A percentile compares a stretch with the other conserved stretches of the same genome.
These are phyloP conservation scores for Megamerina dolium DNA, from an alignment of 2,888 invertebrate genomes.

Conservation along the genomic window DNA sequence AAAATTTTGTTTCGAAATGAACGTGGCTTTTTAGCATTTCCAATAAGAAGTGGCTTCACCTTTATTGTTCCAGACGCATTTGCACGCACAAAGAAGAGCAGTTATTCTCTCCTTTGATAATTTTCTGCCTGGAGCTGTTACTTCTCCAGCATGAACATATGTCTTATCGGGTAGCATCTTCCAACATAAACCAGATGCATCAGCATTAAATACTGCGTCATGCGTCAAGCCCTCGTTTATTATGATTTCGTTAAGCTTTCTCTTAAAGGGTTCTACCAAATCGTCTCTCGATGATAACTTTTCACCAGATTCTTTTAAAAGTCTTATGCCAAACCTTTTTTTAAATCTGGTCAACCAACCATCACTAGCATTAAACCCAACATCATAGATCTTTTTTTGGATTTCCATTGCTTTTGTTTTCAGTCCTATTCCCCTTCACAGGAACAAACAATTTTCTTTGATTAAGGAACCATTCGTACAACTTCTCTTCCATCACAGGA, in stretches of 20 bases:
- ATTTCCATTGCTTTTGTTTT: neutral
- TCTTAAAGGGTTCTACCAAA: too few relatives aligned
- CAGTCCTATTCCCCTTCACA: neutral
- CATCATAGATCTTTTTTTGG: too few relatives aligned
- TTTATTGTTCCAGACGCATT: conserved; percentile 10
- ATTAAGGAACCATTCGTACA: neutral
- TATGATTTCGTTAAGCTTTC: conserved; percentile 4
- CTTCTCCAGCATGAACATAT: neutral
- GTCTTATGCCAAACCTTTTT: conserved; percentile 8
- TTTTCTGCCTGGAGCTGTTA: conserved; percentile 1
- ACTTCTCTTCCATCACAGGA: neutral
- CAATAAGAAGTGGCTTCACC: conserved; percentile 9
- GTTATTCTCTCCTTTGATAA: conserved; percentile 1
- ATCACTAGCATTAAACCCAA: neutral
- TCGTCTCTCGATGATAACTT: conserved; percentile 10
- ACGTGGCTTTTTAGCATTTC: conserved; percentile 11
- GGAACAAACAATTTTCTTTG: neutral
- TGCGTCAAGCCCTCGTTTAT: conserved; percentile 7
- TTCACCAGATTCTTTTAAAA: conserved; percentile 7
- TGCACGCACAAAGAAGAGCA: conserved; percentile 1
- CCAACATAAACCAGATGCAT: conserved; percentile 8
- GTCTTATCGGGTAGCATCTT: conserved; percentile 8
- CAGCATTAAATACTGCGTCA: conserved; percentile 11
- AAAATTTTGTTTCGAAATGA: conserved; percentile 4
- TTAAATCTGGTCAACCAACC: neutral